These are phyloP conservation scores for Myoxocephalus aenaeus DNA, from an alignment of 2,797 vertebrate species.

Conservation along the genomic window DNA sequence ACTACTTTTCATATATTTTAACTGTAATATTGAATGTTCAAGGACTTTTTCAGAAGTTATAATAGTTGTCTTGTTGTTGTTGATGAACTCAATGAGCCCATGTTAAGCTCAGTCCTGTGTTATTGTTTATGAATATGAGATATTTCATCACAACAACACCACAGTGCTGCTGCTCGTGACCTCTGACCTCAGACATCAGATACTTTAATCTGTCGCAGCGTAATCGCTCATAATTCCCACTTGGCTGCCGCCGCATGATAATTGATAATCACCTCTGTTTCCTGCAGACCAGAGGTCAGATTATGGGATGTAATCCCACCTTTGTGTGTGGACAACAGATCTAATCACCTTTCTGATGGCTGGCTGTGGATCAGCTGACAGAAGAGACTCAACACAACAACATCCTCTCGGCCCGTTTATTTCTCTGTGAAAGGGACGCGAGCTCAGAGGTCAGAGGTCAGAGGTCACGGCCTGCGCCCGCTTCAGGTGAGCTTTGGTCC, in stretches of 20 bases:
- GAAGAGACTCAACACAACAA: not conserved
- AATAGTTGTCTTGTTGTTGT: too few relatives aligned
- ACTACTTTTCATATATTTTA: too few relatives aligned
- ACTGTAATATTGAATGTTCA: too few relatives aligned
- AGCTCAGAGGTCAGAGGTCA: constrained; percentile 10
- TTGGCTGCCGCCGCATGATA: constrained; percentile 3
- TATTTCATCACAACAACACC: not conserved
- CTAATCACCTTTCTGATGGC: constrained; percentile 29
- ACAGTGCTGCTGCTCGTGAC: not conserved
- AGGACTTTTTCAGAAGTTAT: too few relatives aligned
- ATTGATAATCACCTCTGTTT: constrained; percentile 3
- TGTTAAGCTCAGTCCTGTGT: too few relatives aligned
- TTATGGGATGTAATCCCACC: constrained; percentile 52
- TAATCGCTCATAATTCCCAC: constrained; percentile 12
- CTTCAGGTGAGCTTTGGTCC: constrained; percentile 66
- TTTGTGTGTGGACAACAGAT: constrained; percentile 28
- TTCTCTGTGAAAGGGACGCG: not conserved
- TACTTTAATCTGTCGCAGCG: constrained; percentile 9
- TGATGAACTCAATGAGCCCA: too few relatives aligned
- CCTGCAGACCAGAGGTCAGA: constrained; percentile 23
- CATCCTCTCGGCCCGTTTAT: not conserved
- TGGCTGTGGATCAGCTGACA: constrained; percentile 23
- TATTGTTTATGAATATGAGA: too few relatives aligned
- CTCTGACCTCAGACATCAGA: constrained; percentile 18
- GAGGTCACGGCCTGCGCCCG: constrained; percentile 12